Percentiles rank a stretch among this genome's conserved stretches.
phyloP scores from a whole-genome alignment of 2,888 invertebrate genomes.

The Homarus gammarus region DNA sequence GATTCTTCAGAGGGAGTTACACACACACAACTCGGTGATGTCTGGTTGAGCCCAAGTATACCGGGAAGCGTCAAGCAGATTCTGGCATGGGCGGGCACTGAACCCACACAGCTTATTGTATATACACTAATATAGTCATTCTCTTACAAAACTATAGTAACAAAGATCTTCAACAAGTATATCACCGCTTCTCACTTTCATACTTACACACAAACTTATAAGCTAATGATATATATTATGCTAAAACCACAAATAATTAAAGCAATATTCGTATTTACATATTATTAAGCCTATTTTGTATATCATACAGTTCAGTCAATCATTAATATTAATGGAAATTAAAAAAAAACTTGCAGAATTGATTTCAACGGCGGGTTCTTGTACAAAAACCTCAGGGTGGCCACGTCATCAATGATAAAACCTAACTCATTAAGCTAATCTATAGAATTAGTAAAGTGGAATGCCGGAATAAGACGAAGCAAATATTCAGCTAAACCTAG shows the following conservation, averaged over 20 bases:
- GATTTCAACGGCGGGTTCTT: constrained; percentile 36
- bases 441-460: constrained; percentile 54
- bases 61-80: constrained; percentile 44
- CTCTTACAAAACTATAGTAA: constrained; percentile 72
- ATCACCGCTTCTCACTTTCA: constrained; percentile 53
- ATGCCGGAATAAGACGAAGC: constrained; percentile 56
- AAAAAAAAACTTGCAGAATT: constrained; percentile 45
- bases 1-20: not conserved
- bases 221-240: constrained; percentile 68
- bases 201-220: constrained; percentile 57
- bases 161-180: constrained; percentile 60
- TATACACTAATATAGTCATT: constrained; percentile 64
- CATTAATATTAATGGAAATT: constrained; percentile 38
- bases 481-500: constrained; percentile 57
- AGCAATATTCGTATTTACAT: constrained; percentile 72
- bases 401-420: constrained; percentile 17
- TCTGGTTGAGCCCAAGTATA: constrained; percentile 33
- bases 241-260: constrained; percentile 74
- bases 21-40: not conserved
- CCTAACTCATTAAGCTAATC: constrained; percentile 35
- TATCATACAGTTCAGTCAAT: constrained; percentile 55
- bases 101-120: constrained; percentile 36
- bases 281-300: constrained; percentile 73
- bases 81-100: not conserved
- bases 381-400: constrained; percentile 38